Conservation (phyloP, 2,113 vertebrate genomes). For the Cygnus buccinator region DNA sequence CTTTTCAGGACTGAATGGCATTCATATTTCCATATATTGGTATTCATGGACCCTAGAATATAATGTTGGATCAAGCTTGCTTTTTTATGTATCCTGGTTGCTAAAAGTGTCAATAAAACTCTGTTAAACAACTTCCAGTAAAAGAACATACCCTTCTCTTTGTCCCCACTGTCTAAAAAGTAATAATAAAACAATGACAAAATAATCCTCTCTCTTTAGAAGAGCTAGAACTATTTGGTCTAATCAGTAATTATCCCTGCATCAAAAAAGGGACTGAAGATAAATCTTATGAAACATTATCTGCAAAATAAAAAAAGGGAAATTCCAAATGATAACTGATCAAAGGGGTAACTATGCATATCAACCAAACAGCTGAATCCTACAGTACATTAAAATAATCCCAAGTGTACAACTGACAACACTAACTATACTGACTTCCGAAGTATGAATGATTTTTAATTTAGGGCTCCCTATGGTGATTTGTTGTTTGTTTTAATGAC, state of each 20-base stretch:
- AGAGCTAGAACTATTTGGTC: neutral
- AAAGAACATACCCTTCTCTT: neutral
- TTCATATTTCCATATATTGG: neutral
- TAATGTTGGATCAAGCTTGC: neutral
- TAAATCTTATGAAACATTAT: neutral
- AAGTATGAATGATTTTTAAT: slow-evolving; percentile 67
- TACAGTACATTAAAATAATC: slow-evolving; percentile 43
- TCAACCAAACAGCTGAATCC: slow-evolving; percentile 16
- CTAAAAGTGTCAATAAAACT: neutral
- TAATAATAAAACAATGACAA: neutral
- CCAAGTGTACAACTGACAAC: slow-evolving; percentile 25
- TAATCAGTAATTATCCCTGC: neutral
- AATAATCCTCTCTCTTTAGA: neutral
- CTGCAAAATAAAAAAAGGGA: neutral
- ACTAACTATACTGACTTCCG: slow-evolving; percentile 46
- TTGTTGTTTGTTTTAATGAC: slow-evolving; percentile 49
- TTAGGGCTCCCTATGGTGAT: slow-evolving; percentile 46
- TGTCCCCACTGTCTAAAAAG: neutral
- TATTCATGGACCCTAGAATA: neutral
- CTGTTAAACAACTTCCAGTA: neutral
- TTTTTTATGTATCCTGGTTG: neutral
- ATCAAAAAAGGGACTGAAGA: neutral
- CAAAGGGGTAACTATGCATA: slow-evolving; percentile 19
- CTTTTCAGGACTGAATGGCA: neutral
- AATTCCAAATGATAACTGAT: slow-evolving; percentile 44